These are phyloP conservation scores for Brachylomia viminalis DNA, from an alignment of 2,888 invertebrate species.

Conservation along the genomic window DNA sequence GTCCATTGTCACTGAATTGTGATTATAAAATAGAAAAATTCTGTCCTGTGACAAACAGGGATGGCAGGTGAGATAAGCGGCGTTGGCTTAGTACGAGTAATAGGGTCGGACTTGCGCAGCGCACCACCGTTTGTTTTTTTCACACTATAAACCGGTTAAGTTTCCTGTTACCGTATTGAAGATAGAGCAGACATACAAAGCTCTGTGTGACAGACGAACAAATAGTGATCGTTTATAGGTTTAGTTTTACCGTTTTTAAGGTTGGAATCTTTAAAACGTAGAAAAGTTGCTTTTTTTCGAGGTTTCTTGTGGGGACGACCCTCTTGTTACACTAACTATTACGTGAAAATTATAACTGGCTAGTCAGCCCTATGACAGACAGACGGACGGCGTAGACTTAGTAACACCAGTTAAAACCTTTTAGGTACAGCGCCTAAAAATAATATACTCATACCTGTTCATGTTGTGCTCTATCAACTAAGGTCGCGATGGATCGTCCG, in stretches of 20 bases:
- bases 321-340: background rate
- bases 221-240: background rate
- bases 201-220: background rate
- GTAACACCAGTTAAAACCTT: background rate
- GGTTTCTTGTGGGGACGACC: background rate
- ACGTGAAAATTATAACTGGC: background rate
- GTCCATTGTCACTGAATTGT: background rate
- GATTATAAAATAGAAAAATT: background rate
- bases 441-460: slow-evolving; percentile 75
- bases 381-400: background rate
- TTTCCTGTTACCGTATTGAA: background rate
- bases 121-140: background rate
- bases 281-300: background rate
- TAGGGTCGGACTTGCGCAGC: background rate
- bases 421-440: background rate
- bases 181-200: background rate
- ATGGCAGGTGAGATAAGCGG: background rate
- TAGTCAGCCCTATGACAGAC: background rate
- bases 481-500: slow-evolving; percentile 73
- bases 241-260: background rate
- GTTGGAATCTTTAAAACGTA: background rate
- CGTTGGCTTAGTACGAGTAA: background rate
- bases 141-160: background rate
- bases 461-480: slow-evolving; percentile 80
- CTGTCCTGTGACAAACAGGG: background rate